A percentile compares a stretch with the other conserved stretches of the same genome.
phyloP scores from a whole-genome alignment of 2,113 vertebrate species.

The Sebastes schlegelii region DNA sequence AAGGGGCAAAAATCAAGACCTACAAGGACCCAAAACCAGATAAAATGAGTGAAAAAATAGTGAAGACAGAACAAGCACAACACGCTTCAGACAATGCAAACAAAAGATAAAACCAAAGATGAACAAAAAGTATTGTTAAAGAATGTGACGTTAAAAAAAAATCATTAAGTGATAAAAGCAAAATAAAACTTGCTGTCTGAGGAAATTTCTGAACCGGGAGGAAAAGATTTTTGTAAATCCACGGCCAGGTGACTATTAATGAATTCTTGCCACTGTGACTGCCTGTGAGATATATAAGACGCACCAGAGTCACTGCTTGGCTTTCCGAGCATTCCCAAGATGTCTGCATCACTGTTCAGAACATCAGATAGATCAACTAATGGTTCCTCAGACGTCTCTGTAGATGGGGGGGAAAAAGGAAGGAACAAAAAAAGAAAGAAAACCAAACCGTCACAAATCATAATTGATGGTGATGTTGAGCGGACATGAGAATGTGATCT shows the following conservation, averaged over 20 bases:
- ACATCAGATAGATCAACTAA: conserved; percentile 96
- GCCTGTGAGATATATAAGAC: conserved; percentile 69
- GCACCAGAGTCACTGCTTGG: conserved; percentile 93
- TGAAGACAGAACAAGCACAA: conserved; percentile 73
- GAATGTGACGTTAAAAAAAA: conserved; percentile 51
- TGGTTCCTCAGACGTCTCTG: conserved; percentile 91
- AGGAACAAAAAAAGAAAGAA: conserved; percentile 63
- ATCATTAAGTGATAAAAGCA: conserved; percentile 45
- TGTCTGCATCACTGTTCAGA: conserved; percentile 95
- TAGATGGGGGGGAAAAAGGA: conserved; percentile 51
- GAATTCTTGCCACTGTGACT: conserved; percentile 56
- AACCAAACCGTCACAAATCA: conserved; percentile 76
- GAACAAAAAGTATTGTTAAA: conserved; percentile 56
- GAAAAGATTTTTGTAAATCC: conserved; percentile 29
- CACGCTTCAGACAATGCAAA: conserved; percentile 72
- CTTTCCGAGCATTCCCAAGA: conserved; percentile 97
- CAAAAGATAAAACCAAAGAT: conserved; percentile 58
- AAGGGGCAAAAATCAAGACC: conserved; percentile 99
- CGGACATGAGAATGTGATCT: conserved; percentile 59
- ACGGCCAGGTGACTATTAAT: conserved; percentile 39
- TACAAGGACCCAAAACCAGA: conserved; percentile 98
- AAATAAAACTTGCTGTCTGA: conserved; percentile 50
- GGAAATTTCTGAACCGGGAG: conserved; percentile 32
- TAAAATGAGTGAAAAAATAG: conserved; percentile 93
- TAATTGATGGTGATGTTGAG: conserved; percentile 72